A percentile compares a stretch with the other conserved stretches of the same genome.
Conservation (phyloP, 2,797 vertebrate species). For the Sebastolobus alascanus region DNA sequence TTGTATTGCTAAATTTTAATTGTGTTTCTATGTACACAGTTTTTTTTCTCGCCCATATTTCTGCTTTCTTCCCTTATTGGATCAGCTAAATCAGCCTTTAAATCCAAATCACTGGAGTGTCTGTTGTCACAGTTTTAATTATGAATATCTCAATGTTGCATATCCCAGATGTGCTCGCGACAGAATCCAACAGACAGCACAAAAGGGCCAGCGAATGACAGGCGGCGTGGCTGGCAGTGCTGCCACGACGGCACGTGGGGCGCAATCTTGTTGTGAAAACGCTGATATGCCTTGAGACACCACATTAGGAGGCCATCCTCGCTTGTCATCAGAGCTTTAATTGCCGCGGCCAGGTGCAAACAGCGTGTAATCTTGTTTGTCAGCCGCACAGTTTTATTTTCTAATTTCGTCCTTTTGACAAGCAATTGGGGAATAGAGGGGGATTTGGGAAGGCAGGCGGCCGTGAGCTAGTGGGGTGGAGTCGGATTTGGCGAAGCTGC, state of each 20-base stretch:
- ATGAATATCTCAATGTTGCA: conserved; percentile 62
- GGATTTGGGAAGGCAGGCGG: conserved; percentile 69
- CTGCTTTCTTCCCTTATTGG: conserved; percentile 2
- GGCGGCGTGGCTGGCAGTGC: conserved; percentile 41
- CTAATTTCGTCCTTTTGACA: conserved; percentile 82
- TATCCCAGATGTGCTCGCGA: conserved; percentile 30
- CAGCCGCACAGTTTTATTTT: conserved; percentile 80
- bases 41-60: background rate
- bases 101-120: conserved; percentile 44
- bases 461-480: conserved; percentile 62
- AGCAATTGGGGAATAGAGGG: conserved; percentile 80
- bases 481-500: conserved; percentile 58
- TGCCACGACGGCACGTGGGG: conserved; percentile 54
- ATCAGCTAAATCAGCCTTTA: conserved; percentile 39
- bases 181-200: conserved; percentile 42
- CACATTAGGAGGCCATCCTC: conserved; percentile 81
- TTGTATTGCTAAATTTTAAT: conserved; percentile 38
- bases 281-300: conserved; percentile 79
- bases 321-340: conserved; percentile 84
- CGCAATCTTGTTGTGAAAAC: conserved; percentile 76
- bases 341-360: conserved; percentile 86
- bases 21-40: background rate
- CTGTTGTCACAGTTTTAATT: conserved; percentile 55
- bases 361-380: conserved; percentile 86
- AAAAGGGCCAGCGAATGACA: conserved; percentile 67